Conservation (phyloP, 2,797 vertebrate species). For the Acropternis orthonyx region DNA sequence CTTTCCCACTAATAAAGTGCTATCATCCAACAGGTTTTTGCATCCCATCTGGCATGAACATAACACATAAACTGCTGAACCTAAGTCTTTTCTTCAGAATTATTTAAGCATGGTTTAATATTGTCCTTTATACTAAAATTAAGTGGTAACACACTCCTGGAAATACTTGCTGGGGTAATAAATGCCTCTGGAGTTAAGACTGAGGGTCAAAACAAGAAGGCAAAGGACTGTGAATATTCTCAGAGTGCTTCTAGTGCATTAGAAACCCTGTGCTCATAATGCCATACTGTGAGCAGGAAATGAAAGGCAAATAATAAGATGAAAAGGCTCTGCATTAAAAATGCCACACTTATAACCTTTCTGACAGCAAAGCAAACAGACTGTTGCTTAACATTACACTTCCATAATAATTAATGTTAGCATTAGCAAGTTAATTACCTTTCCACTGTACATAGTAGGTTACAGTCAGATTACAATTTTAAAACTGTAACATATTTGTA, state of each 20-base stretch:
- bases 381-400: not conserved
- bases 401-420: not conserved
- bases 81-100: not conserved
- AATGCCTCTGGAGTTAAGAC: not conserved
- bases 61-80: not conserved
- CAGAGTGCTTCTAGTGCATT: not conserved
- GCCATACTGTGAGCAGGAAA: not conserved
- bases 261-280: not conserved
- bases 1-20: not conserved
- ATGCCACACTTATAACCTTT: not conserved
- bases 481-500: not conserved
- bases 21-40: conserved; percentile 11
- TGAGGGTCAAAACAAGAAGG: not conserved
- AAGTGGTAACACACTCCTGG: not conserved
- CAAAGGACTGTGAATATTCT: not conserved
- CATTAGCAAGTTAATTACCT: conserved; percentile 7
- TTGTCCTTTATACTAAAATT: not conserved
- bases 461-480: not conserved
- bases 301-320: conserved; percentile 1
- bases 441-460: not conserved
- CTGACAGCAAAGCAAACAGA: conserved; percentile 2
- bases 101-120: not conserved
- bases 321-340: conserved; percentile 3
- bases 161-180: not conserved
- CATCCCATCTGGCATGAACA: conserved; percentile 41